These are phyloP conservation scores for Procavia capensis DNA, from an alignment of 2,113 vertebrate species.

Conservation along the genomic window DNA sequence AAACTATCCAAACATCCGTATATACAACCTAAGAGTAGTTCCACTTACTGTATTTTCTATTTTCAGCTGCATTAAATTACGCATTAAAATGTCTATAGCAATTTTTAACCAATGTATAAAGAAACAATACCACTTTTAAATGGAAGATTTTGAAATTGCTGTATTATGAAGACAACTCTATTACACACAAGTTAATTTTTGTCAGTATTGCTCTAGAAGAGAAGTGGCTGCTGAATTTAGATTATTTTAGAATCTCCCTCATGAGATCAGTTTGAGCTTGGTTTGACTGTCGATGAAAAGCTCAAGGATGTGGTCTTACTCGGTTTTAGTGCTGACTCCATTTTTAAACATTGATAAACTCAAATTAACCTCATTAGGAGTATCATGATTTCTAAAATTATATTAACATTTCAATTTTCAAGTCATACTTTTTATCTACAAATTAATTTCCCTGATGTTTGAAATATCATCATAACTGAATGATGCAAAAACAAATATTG, in stretches of 20 bases:
- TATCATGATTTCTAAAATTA: slow-evolving; percentile 20
- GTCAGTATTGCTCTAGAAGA: background rate
- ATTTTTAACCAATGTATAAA: background rate
- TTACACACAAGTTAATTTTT: background rate
- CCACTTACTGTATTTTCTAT: background rate
- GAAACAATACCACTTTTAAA: background rate
- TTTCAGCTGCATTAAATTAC: background rate
- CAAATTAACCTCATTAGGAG: background rate
- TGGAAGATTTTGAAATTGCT: background rate
- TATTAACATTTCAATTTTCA: slow-evolving; percentile 32
- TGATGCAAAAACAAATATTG: background rate
- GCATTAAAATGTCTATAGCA: background rate
- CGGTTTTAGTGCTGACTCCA: background rate
- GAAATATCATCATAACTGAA: background rate
- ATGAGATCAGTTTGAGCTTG: background rate
- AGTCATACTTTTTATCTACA: background rate
- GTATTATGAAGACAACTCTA: background rate
- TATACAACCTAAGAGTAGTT: background rate
- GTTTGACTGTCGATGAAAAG: background rate
- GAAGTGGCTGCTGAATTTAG: background rate
- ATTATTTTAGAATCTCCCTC: background rate
- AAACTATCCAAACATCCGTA: background rate
- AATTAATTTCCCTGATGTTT: background rate
- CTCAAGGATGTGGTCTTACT: background rate
- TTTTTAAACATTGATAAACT: slow-evolving; percentile 18